phyloP scores from a whole-genome alignment of 2,888 invertebrate genomes.

The Melolontha melolontha region DNA sequence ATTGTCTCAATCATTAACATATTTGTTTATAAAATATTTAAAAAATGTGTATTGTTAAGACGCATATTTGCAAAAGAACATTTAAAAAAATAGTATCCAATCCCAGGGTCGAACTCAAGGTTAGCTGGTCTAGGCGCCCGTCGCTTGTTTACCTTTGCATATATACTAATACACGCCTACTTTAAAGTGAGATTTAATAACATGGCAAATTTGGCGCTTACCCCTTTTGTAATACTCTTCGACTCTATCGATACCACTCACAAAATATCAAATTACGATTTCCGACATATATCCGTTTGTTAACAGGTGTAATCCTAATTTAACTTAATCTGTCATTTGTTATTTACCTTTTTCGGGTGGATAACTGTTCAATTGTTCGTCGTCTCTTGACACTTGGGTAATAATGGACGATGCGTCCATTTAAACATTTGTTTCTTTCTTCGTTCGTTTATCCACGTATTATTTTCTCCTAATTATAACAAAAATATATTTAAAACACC shows the following conservation, averaged over 20 bases:
- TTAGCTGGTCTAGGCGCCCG: conserved; percentile 55
- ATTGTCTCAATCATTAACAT: conserved; percentile 48
- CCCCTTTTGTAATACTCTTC: conserved; percentile 33
- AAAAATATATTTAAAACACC: conserved; percentile 58
- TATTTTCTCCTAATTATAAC: conserved; percentile 48
- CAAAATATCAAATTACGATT: conserved; percentile 26
- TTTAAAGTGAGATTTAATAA: conserved; percentile 46
- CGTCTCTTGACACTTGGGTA: conserved; percentile 98
- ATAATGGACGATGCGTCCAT: conserved; percentile 99
- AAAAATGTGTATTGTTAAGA: conserved; percentile 49
- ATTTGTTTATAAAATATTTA: conserved; percentile 50
- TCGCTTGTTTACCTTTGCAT: conserved; percentile 57
- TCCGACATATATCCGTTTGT: conserved; percentile 38
- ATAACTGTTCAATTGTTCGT: conserved; percentile 94
- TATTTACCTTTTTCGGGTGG: conserved; percentile 91
- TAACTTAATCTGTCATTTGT: conserved; percentile 55
- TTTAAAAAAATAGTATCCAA: conserved; percentile 50
- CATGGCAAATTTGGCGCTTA: conserved; percentile 35
- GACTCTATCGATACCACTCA: conserved; percentile 19
- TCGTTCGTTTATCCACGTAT: conserved; percentile 52
- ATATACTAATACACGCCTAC: conserved; percentile 59
- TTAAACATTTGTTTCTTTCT: conserved; percentile 74
- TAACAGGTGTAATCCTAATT: conserved; percentile 50
- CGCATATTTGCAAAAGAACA: conserved; percentile 52
- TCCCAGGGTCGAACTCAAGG: conserved; percentile 60